These are phyloP conservation scores for Calameuta pallipes DNA, from an alignment of 2,888 invertebrate genomes.

Conservation along the genomic window DNA sequence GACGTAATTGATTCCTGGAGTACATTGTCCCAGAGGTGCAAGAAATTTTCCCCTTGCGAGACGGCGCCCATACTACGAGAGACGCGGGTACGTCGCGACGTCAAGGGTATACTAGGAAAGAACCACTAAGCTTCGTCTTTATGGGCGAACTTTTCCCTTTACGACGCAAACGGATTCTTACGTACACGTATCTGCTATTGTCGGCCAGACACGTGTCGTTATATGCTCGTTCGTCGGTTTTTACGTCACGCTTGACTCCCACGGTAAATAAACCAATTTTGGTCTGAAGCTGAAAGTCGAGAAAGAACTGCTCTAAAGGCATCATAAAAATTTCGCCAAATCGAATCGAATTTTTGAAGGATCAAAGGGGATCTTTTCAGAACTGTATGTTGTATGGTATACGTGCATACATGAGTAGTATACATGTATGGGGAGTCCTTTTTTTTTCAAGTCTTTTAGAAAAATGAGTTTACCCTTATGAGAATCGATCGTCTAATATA, in stretches of 20 bases:
- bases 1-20: constrained; percentile 16
- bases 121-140: constrained; percentile 3
- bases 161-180: constrained; percentile 10
- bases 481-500: not conserved
- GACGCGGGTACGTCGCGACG: not conserved
- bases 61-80: constrained; percentile 12
- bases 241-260: not conserved
- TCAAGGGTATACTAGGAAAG: not conserved
- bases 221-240: not conserved
- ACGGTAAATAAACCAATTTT: not conserved
- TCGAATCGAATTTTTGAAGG: not conserved
- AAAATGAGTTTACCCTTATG: not conserved
- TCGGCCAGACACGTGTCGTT: not conserved
- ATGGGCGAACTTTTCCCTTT: constrained; percentile 3
- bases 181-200: constrained; percentile 1
- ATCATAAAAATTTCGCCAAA: not conserved
- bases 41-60: constrained; percentile 6
- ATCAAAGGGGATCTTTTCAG: not conserved
- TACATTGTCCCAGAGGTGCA: not conserved
- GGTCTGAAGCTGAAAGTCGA: not conserved
- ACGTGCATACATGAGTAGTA: not conserved
- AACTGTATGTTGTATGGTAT: not conserved
- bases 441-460: not conserved
- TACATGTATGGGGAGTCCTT: not conserved
- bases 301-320: not conserved